These are phyloP conservation scores for Porites lobata DNA, from an alignment of 92 coral and sea anemone genomes.

Conservation along the genomic window DNA sequence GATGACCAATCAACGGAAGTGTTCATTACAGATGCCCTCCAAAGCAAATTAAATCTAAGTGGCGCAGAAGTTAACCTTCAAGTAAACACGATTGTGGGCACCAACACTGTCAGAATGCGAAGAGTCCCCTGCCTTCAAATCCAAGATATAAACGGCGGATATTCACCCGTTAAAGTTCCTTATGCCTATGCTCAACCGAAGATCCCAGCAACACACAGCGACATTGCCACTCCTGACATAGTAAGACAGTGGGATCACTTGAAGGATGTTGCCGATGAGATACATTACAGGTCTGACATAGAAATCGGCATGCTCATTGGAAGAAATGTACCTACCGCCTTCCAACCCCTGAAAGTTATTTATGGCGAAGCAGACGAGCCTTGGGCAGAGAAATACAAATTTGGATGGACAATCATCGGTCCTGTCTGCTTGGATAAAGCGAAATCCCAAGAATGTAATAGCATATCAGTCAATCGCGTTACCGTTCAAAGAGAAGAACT, in stretches of 20 bases:
- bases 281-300: constrained; percentile 58
- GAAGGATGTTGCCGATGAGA: constrained; percentile 46
- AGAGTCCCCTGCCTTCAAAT: constrained; percentile 38
- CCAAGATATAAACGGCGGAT: constrained; percentile 35
- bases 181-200: constrained; percentile 33
- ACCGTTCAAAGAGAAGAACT: constrained; percentile 57
- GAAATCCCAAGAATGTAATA: background rate
- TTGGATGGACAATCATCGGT: constrained; percentile 83
- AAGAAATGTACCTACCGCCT: constrained; percentile 54
- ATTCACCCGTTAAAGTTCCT: constrained; percentile 16
- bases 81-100: constrained; percentile 31
- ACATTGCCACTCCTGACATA: constrained; percentile 74
- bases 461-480: constrained; percentile 53
- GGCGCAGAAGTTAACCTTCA: too few relatives aligned
- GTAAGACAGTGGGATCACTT: constrained; percentile 73
- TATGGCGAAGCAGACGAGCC: constrained; percentile 32
- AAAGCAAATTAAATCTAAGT: too few relatives aligned
- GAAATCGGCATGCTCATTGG: constrained; percentile 76
- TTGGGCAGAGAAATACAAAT: constrained; percentile 49
- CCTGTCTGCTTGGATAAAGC: constrained; percentile 52
- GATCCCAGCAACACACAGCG: constrained; percentile 57
- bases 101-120: constrained; percentile 41
- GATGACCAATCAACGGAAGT: constrained; percentile 36
- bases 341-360: constrained; percentile 58
- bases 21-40: too few relatives aligned